Conservation (phyloP, 2,113 vertebrate species). For the Leptosomus discolor region DNA sequence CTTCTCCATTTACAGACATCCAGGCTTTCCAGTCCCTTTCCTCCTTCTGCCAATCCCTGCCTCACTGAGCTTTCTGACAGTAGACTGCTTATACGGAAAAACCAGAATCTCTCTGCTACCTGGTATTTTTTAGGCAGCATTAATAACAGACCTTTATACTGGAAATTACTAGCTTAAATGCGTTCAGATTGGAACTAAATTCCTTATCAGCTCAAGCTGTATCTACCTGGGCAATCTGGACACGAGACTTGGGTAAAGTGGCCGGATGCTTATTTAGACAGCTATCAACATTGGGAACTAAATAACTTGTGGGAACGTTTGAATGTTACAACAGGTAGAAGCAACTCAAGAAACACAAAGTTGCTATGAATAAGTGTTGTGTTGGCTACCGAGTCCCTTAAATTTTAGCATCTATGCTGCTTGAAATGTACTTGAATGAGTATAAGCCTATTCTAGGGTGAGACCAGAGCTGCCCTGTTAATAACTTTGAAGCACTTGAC, state of each 20-base stretch:
- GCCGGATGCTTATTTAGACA: not conserved
- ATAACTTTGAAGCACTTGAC: not conserved
- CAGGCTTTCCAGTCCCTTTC: not conserved
- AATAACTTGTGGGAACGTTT: not conserved
- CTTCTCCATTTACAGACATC: not conserved
- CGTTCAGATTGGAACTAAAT: not conserved
- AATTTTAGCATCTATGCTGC: not conserved
- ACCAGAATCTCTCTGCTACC: not conserved
- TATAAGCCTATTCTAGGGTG: not conserved
- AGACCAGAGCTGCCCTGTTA: not conserved
- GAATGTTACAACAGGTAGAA: not conserved
- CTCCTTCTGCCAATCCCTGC: not conserved
- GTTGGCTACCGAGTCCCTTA: not conserved
- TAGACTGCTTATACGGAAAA: not conserved
- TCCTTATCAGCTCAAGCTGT: not conserved
- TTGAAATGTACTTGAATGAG: not conserved
- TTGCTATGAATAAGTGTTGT: not conserved
- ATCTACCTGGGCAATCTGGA: not conserved
- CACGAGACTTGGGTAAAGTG: not conserved
- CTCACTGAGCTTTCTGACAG: not conserved
- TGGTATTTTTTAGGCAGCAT: not conserved
- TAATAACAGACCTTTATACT: not conserved
- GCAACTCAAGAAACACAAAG: not conserved
- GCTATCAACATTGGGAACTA: not conserved
- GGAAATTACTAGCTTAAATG: not conserved